These are phyloP conservation scores for Plumapathes pennacea DNA, from an alignment of 92 coral and sea anemone species.

Conservation along the genomic window DNA sequence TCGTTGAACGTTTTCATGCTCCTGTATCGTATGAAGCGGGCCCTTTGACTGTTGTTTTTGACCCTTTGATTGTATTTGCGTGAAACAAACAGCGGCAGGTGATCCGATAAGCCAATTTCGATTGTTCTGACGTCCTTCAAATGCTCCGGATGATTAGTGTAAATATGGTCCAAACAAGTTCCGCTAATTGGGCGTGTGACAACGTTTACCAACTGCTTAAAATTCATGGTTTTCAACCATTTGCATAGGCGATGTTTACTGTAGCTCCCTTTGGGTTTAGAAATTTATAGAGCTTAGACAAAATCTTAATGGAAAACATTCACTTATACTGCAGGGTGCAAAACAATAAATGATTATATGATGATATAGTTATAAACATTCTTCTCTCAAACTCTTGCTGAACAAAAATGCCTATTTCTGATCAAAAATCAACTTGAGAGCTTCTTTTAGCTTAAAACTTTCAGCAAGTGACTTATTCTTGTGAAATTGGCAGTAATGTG, in stretches of 20 bases:
- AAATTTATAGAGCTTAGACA: too few species aligned
- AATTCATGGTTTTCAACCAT: constrained; percentile 49
- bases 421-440: too few species aligned
- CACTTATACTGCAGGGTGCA: too few species aligned
- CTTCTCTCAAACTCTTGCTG: too few species aligned
- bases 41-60: background rate
- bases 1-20: constrained; percentile 27
- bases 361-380: too few species aligned
- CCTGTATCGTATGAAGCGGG: constrained; percentile 7
- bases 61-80: constrained; percentile 9
- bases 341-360: too few species aligned
- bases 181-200: constrained; percentile 61
- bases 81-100: constrained; percentile 52
- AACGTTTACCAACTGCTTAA: constrained; percentile 52
- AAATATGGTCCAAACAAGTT: constrained; percentile 61
- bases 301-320: too few species aligned
- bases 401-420: too few species aligned
- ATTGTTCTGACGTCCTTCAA: constrained; percentile 15
- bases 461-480: too few species aligned
- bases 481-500: too few species aligned
- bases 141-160: constrained; percentile 44
- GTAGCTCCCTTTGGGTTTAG: too few species aligned
- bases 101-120: constrained; percentile 59
- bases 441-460: too few species aligned
- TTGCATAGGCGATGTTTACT: constrained; percentile 44